Evolutionary conservation across 1,140 invertebrate genomes (phyloP).

Genomic region (Lepidotrigona ventralis): DNA sequence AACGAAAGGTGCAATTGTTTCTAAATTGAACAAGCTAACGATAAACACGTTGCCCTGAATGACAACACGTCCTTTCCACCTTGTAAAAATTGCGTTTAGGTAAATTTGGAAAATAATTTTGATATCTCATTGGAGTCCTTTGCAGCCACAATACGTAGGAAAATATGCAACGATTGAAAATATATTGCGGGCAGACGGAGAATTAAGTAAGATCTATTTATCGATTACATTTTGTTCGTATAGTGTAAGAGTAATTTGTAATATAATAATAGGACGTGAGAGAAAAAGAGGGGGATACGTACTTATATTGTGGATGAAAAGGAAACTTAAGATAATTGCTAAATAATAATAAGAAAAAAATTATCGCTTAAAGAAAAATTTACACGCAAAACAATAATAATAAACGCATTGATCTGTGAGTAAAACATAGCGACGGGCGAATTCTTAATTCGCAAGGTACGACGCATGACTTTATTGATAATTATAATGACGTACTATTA

Average conservation of each 20-base stretch:
- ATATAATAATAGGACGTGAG: neutral
- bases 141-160: slow-evolving; percentile 65
- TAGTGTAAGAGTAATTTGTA: slow-evolving; percentile 32
- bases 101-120: slow-evolving; percentile 49
- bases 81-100: slow-evolving; percentile 47
- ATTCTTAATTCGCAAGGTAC: slow-evolving; percentile 52
- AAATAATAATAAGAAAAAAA: slow-evolving; percentile 58
- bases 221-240: slow-evolving; percentile 32
- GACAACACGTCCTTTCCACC: slow-evolving; percentile 57
- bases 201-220: slow-evolving; percentile 49
- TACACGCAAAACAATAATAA: slow-evolving; percentile 55
- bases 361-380: slow-evolving; percentile 55
- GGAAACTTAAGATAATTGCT: slow-evolving; percentile 53
- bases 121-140: slow-evolving; percentile 59
- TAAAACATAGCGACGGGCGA: slow-evolving; percentile 56
- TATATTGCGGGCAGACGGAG: slow-evolving; percentile 36
- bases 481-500: slow-evolving; percentile 46
- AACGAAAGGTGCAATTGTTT: slow-evolving; percentile 44
- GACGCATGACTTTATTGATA: slow-evolving; percentile 45
- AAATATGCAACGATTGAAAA: slow-evolving; percentile 49
- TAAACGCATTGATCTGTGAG: slow-evolving; percentile 55
- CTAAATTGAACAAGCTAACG: slow-evolving; percentile 55
- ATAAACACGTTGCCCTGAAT: slow-evolving; percentile 47
- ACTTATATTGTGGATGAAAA: slow-evolving; percentile 66
- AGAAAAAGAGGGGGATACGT: neutral